Conservation (phyloP, 2,113 vertebrate genomes). For the Stigmatopora argus region DNA sequence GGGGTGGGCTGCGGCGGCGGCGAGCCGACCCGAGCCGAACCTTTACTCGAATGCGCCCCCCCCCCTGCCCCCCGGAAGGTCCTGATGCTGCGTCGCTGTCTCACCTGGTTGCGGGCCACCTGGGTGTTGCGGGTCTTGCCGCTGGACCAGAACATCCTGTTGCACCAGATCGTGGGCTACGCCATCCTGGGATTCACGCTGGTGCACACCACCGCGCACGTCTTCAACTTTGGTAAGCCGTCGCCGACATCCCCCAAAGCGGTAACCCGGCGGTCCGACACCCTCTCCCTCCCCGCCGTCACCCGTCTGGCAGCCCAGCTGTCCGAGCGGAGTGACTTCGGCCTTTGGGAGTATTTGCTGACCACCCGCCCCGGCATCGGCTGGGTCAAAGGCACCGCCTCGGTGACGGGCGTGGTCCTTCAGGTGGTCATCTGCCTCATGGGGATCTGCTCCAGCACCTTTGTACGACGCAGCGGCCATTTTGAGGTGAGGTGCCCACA, state of each 20-base stretch:
- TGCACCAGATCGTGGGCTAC: constrained; percentile 82
- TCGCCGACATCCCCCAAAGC: not conserved
- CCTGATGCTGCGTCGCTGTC: constrained; percentile 80
- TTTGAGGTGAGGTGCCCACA: constrained; percentile 71
- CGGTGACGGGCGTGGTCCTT: constrained; percentile 71
- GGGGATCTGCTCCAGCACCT: constrained; percentile 78
- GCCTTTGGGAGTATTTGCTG: constrained; percentile 77
- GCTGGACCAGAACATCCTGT: constrained; percentile 77
- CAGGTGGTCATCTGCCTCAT: constrained; percentile 73
- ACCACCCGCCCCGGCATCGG: constrained; percentile 71
- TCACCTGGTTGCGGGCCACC: constrained; percentile 79
- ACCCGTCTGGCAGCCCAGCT: constrained; percentile 56
- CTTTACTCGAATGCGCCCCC: no score
- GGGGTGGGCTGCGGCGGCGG: no score
- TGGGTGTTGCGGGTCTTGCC: constrained; percentile 75
- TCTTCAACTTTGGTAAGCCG: constrained; percentile 75
- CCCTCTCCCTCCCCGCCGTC: no score
- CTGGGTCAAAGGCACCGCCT: constrained; percentile 72
- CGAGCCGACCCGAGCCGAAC: no score
- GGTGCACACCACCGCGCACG: constrained; percentile 71
- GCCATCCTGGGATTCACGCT: constrained; percentile 65
- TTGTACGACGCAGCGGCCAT: constrained; percentile 77
- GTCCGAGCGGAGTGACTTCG: constrained; percentile 23
- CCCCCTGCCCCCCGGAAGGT: constrained; percentile 56
- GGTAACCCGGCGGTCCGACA: not conserved